Evolutionary conservation across 1,140 invertebrate genomes (phyloP), one percentile per base, ranked within the genome.

Genomic region (Meloidogyne exigua): DNA sequence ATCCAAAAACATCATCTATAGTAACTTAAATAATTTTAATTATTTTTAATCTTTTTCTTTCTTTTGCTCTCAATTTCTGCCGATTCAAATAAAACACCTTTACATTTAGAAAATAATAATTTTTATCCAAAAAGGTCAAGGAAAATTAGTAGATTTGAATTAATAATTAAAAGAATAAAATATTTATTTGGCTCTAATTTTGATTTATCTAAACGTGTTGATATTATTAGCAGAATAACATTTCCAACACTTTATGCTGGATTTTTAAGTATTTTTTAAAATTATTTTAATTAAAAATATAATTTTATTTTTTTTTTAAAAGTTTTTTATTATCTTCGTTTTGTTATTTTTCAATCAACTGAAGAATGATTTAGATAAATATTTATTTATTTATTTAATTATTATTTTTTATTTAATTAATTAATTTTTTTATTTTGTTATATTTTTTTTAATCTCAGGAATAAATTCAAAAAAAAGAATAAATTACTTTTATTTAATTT

Each of bases 121-220:
- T 73, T 73, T 32, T 66, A 21, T 76, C 77, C 63, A 62, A 67
- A 23, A 18, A 32, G 70, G 12, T 82, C 72, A 39, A 79, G 42
- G 64, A 63, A 82, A 68, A 44, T 75, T 21, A 68, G n/a, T 12
- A 67, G 57, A 57, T 39, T 80, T 21, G 32, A 42, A 42, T 23
- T 44, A 44, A 32, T 36, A 21, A 21, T 70, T 68, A 36, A 66
- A 28, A 67, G 62, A 26, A 42, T 86, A 13, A 68, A 74, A 32
- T 57, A 49, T 21, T 72, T 82, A 21, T 67, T 85, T 21, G 80
- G 82, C 32, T 36, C 82, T n/a, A 80, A 73, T 15, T 67, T 78
- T 25, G 82, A 85, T 7, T 44, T 85, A 3, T 85, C 84, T 7
- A 81, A 87, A 63, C 82, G 79, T 49, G 80, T 85, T 25, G 84